phyloP scores from a whole-genome alignment of 2,113 vertebrate genomes.

The Dolichallabes microphthalmus region DNA sequence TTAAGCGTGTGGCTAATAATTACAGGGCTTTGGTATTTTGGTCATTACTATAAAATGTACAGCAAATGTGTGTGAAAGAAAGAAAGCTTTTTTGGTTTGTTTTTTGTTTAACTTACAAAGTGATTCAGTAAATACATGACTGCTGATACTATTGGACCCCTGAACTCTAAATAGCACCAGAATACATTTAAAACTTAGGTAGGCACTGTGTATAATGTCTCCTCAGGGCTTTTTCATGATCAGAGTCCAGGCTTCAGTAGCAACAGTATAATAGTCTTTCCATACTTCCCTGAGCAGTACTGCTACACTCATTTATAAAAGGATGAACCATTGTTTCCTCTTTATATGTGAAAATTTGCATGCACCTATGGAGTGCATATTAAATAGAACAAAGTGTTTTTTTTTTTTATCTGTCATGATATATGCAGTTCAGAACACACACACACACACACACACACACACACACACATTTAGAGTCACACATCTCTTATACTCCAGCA shows the following conservation, averaged over 20 bases:
- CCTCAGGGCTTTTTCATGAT: not conserved
- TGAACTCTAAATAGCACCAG: not conserved
- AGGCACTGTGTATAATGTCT: constrained; percentile 2
- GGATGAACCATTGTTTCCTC: constrained; percentile 13
- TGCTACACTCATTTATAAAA: constrained; percentile 26
- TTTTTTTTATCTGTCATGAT: too few relatives aligned
- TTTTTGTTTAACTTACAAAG: not conserved
- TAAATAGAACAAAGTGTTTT: not conserved
- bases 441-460: constrained; percentile 2
- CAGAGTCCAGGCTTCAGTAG: not conserved
- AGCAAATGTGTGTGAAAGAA: not conserved
- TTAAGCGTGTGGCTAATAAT: not conserved
- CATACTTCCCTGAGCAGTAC: constrained; percentile 17
- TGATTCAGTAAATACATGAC: not conserved
- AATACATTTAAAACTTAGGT: not conserved
- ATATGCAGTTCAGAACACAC: not conserved
- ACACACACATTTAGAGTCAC: not conserved
- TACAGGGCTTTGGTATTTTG: not conserved
- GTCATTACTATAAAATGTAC: not conserved
- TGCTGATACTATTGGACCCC: not conserved
- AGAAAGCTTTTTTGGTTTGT: not conserved
- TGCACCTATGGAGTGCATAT: not conserved
- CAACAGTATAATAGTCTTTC: not conserved
- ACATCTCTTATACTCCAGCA: not conserved
- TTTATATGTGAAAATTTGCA: not conserved